phyloP scores from a whole-genome alignment of 2,797 vertebrate genomes.

The Clarias pachynema region DNA sequence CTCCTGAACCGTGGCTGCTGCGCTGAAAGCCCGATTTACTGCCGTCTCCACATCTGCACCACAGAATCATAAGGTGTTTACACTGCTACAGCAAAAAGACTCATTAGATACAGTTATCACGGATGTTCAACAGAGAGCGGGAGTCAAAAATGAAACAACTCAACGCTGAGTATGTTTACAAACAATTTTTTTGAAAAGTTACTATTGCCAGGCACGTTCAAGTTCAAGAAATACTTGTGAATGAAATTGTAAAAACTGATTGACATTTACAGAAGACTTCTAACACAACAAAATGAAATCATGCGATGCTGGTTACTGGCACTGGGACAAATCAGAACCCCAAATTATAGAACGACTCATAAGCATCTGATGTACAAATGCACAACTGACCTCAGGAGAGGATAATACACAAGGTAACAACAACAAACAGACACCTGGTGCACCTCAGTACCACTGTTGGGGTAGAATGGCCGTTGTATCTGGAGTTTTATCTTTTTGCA shows the following conservation, averaged over 20 bases:
- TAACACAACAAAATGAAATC: no score
- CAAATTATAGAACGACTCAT: no score
- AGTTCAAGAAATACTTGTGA: no score
- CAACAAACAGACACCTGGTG: not conserved
- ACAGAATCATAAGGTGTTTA: slow-evolving; percentile 15
- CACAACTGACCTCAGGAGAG: not conserved
- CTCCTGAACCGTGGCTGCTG: slow-evolving; percentile 49
- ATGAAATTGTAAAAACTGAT: no score
- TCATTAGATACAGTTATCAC: not conserved
- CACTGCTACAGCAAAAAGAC: not conserved
- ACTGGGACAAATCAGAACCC: no score
- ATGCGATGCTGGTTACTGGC: no score
- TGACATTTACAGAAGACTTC: no score
- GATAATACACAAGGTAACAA: not conserved
- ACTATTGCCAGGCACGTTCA: no score
- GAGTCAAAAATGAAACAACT: not conserved
- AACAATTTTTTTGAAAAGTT: not conserved
- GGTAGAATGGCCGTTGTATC: not conserved
- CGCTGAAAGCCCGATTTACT: slow-evolving; percentile 52
- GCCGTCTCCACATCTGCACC: slow-evolving; percentile 45
- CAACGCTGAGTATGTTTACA: not conserved
- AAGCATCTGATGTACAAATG: not conserved
- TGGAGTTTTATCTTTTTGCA: not conserved
- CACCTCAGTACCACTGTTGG: not conserved
- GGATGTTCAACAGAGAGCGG: not conserved